Base-by-base conservation (phyloP, 2,113 vertebrate species). In the Meleagris gallopavo region DNA sequence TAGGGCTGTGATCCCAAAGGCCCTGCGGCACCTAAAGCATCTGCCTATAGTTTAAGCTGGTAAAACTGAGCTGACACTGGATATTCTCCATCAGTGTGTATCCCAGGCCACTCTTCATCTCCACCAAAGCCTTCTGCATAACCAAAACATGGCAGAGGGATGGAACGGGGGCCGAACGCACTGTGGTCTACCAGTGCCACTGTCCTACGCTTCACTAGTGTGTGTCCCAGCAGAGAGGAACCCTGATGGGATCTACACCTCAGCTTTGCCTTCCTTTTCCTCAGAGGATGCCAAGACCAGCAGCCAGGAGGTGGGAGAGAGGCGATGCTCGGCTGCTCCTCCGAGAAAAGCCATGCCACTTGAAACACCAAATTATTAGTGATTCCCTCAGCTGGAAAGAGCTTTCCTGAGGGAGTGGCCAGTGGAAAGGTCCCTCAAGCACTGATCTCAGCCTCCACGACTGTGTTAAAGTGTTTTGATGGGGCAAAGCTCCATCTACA, bases 201-300 rank as follows among this genome's bases (percentile, higher is more conserved):
- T 74, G 65, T 27, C 55, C 43, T 48, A 36, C 0, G 0, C 45
- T 73, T 2, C 2, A 1, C 18, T 2, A 3, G n/a, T 0, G 0
- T 3, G 2, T 4, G 61, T 48, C 67, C 58, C 20, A 25, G 36
- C 0, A 1, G 22, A 45, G 69, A 15, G 8, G 25, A 71, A 22
- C 30, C 45, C 58, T 20, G 58, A 66, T 14, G 38, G 22, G 40
- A 73, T 50, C 22, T 2, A 3, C 34, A 81, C 46, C 40, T 50
- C 4, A 4, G 11, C 34, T 24, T 57, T 43, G 40, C 27, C 30
- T 83, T 40, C 6, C 5, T n/a, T 45, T 17, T 66, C 64, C 46
- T 78, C 45, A 55, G 38, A 5, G 1, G 25, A n/a, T 64, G 32
- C 50, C 67, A 70, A 87, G 89, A 66, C 15, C 74, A 69, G 21